Conservation (phyloP, 1,140 invertebrate genomes). For the Drosophila auraria region DNA sequence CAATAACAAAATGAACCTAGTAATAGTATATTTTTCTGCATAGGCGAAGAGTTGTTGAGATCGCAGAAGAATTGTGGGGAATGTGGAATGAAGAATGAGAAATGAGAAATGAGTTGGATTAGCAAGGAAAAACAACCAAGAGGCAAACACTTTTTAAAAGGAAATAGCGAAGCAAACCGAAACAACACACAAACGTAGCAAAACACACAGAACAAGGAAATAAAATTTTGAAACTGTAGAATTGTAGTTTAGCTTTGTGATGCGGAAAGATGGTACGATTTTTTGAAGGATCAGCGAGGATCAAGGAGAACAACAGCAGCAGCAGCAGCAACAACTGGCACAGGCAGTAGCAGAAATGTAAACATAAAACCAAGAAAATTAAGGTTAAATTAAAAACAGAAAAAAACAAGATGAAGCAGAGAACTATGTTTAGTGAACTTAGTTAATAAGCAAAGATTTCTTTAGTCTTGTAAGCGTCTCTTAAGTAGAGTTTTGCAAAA, state of each 20-base stretch:
- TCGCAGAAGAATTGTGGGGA: conserved; percentile 21
- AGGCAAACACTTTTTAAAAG: conserved; percentile 74
- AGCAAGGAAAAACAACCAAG: conserved; percentile 55
- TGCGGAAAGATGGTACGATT: conserved; percentile 24
- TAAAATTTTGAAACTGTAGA: conserved; percentile 58
- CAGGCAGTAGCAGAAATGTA: conserved; percentile 53
- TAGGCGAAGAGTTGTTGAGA: conserved; percentile 28
- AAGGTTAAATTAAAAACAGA: conserved; percentile 43
- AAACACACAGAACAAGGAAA: conserved; percentile 40
- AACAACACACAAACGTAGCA: conserved; percentile 46
- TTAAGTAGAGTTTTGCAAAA: conserved; percentile 50
- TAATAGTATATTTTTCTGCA: conserved; percentile 64
- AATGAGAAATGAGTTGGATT: conserved; percentile 14
- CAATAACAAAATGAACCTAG: conserved; percentile 38
- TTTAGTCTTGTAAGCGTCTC: conserved; percentile 67
- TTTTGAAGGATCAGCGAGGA: conserved; percentile 39
- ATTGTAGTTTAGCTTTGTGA: conserved; percentile 66
- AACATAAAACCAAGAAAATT: conserved; percentile 39
- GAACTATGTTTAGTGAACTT: conserved; percentile 62
- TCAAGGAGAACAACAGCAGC: conserved; percentile 19
- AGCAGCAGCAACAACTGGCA: conserved; percentile 46
- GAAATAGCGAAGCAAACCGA: conserved; percentile 46
- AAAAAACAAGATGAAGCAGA: conserved; percentile 20
- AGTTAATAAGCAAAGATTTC: conserved; percentile 56
- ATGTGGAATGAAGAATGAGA: neutral